These are phyloP conservation scores for Tetramorium bicarinatum DNA, from an alignment of 2,888 invertebrate species.

Conservation along the genomic window DNA sequence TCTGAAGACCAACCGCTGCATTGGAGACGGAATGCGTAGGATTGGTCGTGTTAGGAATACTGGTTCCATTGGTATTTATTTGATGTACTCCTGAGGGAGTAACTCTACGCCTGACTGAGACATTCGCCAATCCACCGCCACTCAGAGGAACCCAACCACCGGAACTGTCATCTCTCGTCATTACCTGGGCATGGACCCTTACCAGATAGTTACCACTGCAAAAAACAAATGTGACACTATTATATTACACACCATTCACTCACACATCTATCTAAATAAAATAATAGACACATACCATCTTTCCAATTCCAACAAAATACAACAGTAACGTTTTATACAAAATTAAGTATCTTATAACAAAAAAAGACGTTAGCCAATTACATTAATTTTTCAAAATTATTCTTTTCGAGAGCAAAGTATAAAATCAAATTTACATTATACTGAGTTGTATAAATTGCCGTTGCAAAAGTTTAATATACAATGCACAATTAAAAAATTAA, in stretches of 20 bases:
- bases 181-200: conserved; percentile 99
- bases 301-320: neutral
- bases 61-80: conserved; percentile 78
- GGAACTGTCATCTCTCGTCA: conserved; percentile 98
- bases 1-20: conserved; percentile 76
- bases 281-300: neutral
- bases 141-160: conserved; percentile 98
- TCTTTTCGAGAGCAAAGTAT: neutral
- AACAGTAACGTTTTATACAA: neutral
- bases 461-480: neutral
- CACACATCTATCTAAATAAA: neutral
- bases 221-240: conserved; percentile 81
- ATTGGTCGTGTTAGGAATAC: conserved; percentile 75
- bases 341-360: no score
- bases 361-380: no score
- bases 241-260: neutral
- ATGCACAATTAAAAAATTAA: neutral
- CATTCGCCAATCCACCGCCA: conserved; percentile 97
- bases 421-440: neutral
- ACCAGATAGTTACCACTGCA: conserved; percentile 96
- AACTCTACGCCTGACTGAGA: conserved; percentile 94
- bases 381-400: neutral
- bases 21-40: conserved; percentile 69
- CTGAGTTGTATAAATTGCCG: neutral
- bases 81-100: conserved; percentile 84